These are phyloP conservation scores for Zalophus californianus DNA, from an alignment of 2,797 vertebrate species.

Conservation along the genomic window DNA sequence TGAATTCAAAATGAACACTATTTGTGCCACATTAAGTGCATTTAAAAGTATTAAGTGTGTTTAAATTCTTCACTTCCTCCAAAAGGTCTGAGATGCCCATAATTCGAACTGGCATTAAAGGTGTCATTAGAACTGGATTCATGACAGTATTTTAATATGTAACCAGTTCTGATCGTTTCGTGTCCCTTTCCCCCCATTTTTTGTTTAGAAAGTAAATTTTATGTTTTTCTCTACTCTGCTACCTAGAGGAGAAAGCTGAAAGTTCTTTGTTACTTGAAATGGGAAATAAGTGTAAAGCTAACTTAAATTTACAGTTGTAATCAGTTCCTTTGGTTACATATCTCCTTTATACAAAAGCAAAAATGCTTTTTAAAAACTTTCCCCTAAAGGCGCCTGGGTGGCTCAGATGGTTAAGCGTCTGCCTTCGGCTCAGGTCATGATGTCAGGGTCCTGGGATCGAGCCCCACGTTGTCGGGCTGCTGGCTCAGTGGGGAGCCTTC, in stretches of 20 bases:
- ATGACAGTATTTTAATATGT: background rate
- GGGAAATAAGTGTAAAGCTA: background rate
- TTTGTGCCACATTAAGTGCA: background rate
- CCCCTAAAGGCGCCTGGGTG: no score
- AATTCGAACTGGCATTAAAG: background rate
- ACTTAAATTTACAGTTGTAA: background rate
- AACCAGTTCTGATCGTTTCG: background rate
- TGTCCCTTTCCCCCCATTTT: background rate
- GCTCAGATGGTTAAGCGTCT: no score
- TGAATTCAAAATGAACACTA: background rate
- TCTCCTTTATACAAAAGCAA: background rate
- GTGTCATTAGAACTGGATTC: background rate
- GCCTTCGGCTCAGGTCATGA: no score
- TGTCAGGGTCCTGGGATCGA: no score
- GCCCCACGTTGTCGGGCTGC: no score
- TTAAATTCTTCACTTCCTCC: background rate
- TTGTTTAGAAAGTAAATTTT: background rate
- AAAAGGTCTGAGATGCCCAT: background rate
- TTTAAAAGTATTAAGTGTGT: background rate
- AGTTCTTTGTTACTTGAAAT: background rate
- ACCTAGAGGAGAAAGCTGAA: background rate
- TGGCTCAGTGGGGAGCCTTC: no score
- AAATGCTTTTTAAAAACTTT: background rate
- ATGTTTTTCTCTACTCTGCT: background rate
- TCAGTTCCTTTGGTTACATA: background rate